These are phyloP conservation scores for Nemurella pictetii DNA, from an alignment of 2,888 invertebrate species.

Conservation along the genomic window DNA sequence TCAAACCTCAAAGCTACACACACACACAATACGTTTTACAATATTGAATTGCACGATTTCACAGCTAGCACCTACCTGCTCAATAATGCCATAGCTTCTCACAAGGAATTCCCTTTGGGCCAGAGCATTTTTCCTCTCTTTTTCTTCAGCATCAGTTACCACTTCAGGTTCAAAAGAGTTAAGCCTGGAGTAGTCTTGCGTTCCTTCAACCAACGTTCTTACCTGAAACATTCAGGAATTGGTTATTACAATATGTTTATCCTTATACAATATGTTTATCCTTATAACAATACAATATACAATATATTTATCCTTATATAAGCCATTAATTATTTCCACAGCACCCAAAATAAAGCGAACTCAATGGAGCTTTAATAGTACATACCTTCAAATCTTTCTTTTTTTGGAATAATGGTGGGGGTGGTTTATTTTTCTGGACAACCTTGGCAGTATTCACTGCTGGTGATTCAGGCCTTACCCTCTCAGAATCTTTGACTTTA, in stretches of 20 bases:
- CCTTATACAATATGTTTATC: background rate
- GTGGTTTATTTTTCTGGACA: background rate
- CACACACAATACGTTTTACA: too few species aligned
- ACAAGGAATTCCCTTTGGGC: constrained; percentile 71
- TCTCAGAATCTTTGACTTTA: constrained; percentile 39
- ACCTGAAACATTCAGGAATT: constrained; percentile 1
- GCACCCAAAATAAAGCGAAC: too few species aligned
- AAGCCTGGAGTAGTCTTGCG: constrained; percentile 5
- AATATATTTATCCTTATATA: too few species aligned
- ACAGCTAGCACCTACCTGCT: constrained; percentile 55
- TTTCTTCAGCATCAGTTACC: constrained; percentile 72
- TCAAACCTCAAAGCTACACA: too few species aligned
- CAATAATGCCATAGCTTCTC: constrained; percentile 69
- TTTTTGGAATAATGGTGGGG: background rate
- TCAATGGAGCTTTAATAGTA: too few species aligned
- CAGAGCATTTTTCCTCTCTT: constrained; percentile 65
- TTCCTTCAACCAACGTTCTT: background rate
- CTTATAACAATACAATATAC: background rate
- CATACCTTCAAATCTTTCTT: background rate
- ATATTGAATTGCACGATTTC: background rate
- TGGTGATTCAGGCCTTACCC: constrained; percentile 40
- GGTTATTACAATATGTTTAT: background rate
- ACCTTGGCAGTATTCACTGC: constrained; percentile 4
- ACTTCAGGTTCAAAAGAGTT: constrained; percentile 65
- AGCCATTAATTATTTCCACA: too few species aligned